Evolutionary conservation across 2,888 invertebrate species (phyloP).

Genomic region (Icerya purchasi): DNA sequence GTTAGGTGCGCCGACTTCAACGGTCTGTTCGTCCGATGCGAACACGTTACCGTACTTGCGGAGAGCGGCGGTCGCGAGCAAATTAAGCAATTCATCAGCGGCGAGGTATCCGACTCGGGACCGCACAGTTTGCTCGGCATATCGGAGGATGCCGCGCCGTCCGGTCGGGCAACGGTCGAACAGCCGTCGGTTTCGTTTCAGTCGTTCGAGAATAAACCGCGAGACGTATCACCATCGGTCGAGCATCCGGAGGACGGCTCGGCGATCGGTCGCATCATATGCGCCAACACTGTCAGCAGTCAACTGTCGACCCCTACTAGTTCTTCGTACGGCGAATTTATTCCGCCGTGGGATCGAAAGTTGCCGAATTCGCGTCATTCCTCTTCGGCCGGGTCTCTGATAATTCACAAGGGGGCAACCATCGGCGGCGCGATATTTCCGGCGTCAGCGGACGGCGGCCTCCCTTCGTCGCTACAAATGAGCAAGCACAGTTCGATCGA

Average conservation of each 20-base stretch:
- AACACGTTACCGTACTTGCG: conserved; percentile 28
- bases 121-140: conserved; percentile 27
- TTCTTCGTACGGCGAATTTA: conserved; percentile 8
- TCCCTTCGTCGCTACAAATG: conserved; percentile 22
- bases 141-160: conserved; percentile 9
- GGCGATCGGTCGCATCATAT: conserved; percentile 24
- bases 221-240: not conserved
- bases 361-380: conserved; percentile 17
- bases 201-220: not conserved
- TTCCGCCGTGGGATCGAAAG: conserved; percentile 15
- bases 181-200: conserved; percentile 6
- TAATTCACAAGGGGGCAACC: conserved; percentile 8
- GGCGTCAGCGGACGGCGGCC: conserved; percentile 18
- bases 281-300: not conserved
- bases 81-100: conserved; percentile 26
- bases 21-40: conserved; percentile 39
- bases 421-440: conserved; percentile 16
- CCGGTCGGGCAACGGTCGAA: conserved; percentile 4
- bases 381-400: conserved; percentile 17
- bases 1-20: conserved; percentile 35
- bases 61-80: conserved; percentile 30
- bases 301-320: conserved; percentile 13
- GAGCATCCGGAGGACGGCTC: not conserved
- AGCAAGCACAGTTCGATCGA: conserved; percentile 62
- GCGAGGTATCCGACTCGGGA: conserved; percentile 27